phyloP scores from a whole-genome alignment of 2,888 invertebrate genomes.

The Andrena fulva region DNA sequence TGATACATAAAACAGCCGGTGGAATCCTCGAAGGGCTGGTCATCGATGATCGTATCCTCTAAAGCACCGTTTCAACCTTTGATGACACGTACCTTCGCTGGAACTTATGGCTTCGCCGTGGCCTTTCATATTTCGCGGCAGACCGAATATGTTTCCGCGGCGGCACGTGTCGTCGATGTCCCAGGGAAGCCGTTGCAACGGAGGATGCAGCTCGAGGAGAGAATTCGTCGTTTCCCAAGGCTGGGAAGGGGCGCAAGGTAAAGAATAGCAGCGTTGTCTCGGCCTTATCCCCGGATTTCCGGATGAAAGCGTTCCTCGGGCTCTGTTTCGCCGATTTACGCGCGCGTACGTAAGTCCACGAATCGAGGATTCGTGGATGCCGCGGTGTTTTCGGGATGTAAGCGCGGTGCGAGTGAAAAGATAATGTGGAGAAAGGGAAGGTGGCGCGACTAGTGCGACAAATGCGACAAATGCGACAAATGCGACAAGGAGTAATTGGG shows the following conservation, averaged over 20 bases:
- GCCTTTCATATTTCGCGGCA: slow-evolving; percentile 4
- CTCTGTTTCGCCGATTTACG: slow-evolving; percentile 20
- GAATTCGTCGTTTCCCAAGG: neutral
- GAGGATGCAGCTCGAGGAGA: neutral
- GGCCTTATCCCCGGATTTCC: slow-evolving; percentile 20
- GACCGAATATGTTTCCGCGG: slow-evolving; percentile 6
- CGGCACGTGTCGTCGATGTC: slow-evolving; percentile 28
- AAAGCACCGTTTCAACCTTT: neutral
- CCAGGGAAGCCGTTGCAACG: neutral
- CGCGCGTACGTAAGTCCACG: neutral
- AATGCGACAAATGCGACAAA: neutral
- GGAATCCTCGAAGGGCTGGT: neutral
- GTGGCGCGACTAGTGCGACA: neutral
- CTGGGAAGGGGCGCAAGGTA: neutral
- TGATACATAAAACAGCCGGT: neutral
- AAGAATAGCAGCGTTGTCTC: slow-evolving; percentile 4
- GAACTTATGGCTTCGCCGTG: slow-evolving; percentile 20
- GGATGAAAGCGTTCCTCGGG: neutral
- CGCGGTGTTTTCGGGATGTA: neutral
- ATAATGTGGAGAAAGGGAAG: neutral
- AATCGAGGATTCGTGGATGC: neutral
- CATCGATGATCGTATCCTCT: slow-evolving; percentile 1
- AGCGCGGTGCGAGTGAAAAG: neutral
- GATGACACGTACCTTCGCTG: neutral
- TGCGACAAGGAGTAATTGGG: neutral